A percentile compares a stretch with the other conserved stretches of the same genome.
Evolutionary conservation across 2,888 invertebrate species (phyloP).

Genomic region (Tromatobia lineatoria): DNA sequence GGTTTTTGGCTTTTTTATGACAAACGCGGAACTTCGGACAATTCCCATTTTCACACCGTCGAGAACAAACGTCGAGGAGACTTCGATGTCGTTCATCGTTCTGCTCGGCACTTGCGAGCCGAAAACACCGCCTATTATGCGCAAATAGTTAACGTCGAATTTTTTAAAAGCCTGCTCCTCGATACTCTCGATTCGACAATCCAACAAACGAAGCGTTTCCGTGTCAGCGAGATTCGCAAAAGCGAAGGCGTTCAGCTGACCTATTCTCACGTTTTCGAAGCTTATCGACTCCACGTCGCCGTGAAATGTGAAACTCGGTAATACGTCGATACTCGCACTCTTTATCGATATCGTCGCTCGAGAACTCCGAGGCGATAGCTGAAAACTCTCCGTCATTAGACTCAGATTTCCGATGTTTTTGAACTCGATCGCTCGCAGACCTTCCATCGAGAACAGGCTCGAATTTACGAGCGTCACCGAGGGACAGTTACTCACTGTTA

Average conservation of each 20-base stretch:
- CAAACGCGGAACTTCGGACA: conserved; percentile 90
- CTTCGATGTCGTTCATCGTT: conserved; percentile 91
- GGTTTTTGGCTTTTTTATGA: conserved; percentile 88
- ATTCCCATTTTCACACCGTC: conserved; percentile 89
- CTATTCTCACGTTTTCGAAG: conserved; percentile 88
- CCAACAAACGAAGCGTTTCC: conserved; percentile 88
- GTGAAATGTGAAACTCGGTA: conserved; percentile 88
- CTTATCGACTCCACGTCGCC: conserved; percentile 90
- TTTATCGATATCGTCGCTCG: conserved; percentile 84
- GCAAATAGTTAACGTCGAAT: conserved; percentile 90
- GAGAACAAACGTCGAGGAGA: conserved; percentile 89
- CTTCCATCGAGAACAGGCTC: conserved; percentile 88
- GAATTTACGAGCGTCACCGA: conserved; percentile 79
- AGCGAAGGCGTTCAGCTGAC: conserved; percentile 90
- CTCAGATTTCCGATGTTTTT: conserved; percentile 88
- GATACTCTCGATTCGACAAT: conserved; percentile 88
- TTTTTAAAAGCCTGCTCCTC: conserved; percentile 93
- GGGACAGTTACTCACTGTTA: conserved; percentile 90
- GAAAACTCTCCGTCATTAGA: conserved; percentile 86
- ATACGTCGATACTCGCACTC: conserved; percentile 84
- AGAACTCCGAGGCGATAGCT: conserved; percentile 76
- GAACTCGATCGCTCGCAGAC: conserved; percentile 89
- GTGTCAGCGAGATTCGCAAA: conserved; percentile 91
- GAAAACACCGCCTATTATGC: conserved; percentile 88
- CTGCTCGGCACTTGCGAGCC: conserved; percentile 89